Base-by-base conservation (phyloP, 1,140 invertebrate genomes). In the Bombus polaris region DNA sequence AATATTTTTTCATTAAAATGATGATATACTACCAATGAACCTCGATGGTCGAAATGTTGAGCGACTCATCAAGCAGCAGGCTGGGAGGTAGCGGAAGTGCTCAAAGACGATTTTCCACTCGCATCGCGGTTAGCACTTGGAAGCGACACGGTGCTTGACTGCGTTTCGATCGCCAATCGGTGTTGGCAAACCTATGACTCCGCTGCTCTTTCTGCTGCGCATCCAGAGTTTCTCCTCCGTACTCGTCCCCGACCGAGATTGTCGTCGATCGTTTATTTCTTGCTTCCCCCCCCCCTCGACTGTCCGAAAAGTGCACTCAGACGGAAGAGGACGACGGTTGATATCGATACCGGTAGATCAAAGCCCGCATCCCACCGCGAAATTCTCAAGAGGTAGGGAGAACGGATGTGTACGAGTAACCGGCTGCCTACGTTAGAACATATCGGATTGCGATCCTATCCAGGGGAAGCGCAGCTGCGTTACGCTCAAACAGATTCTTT, bases 291-390 rank as follows among this genome's bases (percentile, higher is more conserved):
- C 65, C 42, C 28, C 28, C 57, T 59, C 28, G 72, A 88, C 90
- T 80, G 85, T 89, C 83, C 86, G 87, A 92, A 90, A 92, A 90
- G 91, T 91, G 92, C 91, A 91, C 85, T 91, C 89, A 89, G 71
- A 87, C 87, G 90, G 85, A 92, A 89, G 83, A 73, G 76, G 79
- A 75, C 71, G 83, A 66, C 73, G 88, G 87, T 89, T 89, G 92
- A 92, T 93, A 93, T 93, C 88, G 91, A 93, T 89, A 87, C 88
- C 87, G 89, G 89, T 92, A 92, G 92, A 93, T 93, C 93, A 93
- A 93, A 93, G 93, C 92, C 87, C 89, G 89, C 89, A 88, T 86
- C 78, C 86, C 42, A 82, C 47, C 18, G 73, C 77, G 73, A 87
- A 72, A 77, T 81, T 90, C 82, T 79, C 66, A 74, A 42, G 70